Percentiles rank a stretch among this genome's conserved stretches.
These are phyloP conservation scores for Triplophysa yarkandensis DNA, from an alignment of 2,797 vertebrate genomes.

Conservation along the genomic window DNA sequence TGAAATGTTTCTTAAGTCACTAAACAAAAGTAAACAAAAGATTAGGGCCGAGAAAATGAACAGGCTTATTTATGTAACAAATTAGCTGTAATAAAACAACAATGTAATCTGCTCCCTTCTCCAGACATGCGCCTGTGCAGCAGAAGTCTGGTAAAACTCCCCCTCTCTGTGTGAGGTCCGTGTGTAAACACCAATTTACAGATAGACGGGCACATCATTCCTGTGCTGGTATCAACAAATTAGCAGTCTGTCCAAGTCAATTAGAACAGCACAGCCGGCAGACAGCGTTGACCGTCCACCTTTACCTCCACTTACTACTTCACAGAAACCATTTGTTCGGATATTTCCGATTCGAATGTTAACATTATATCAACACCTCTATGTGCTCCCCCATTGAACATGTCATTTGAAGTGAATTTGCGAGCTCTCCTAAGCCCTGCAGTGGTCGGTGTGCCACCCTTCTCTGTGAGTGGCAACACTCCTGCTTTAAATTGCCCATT, in stretches of 20 bases:
- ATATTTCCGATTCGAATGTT: constrained; percentile 25
- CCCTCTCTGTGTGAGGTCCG: constrained; percentile 94
- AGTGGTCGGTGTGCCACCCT: constrained; percentile 31
- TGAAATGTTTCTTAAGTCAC: constrained; percentile 71
- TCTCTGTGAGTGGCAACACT: constrained; percentile 63
- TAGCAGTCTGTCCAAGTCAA: constrained; percentile 89
- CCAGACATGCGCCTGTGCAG: constrained; percentile 73
- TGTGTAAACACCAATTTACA: constrained; percentile 92
- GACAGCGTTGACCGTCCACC: constrained; percentile 54
- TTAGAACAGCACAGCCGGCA: constrained; percentile 77
- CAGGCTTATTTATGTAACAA: constrained; percentile 85
- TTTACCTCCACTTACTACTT: constrained; percentile 16
- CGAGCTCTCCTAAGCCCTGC: constrained; percentile 17
- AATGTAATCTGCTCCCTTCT: constrained; percentile 78
- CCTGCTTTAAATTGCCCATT: constrained; percentile 79
- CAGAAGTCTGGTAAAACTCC: constrained; percentile 84
- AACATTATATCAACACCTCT: too few relatives aligned
- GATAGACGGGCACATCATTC: constrained; percentile 91
- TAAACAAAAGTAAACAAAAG: constrained; percentile 81
- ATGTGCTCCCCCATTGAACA: not conserved
- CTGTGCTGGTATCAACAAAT: constrained; percentile 90
- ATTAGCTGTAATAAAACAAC: constrained; percentile 91
- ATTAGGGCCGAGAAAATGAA: constrained; percentile 86
- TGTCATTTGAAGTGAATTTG: not conserved
- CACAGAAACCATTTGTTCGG: constrained; percentile 2